Evolutionary conservation across 2,113 vertebrate species (phyloP).

Genomic region (Triplophysa dalaica): DNA sequence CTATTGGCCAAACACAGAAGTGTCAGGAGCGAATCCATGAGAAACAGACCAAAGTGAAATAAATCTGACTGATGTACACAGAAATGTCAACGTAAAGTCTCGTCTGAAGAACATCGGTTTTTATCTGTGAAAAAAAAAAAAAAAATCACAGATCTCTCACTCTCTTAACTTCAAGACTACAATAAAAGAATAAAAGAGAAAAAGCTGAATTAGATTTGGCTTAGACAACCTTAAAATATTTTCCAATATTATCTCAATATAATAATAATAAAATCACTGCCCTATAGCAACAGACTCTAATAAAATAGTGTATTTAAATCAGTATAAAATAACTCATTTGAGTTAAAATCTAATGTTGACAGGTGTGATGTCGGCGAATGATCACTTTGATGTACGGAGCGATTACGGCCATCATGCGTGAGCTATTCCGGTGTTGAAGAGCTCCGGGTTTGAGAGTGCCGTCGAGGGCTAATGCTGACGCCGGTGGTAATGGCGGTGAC

Average conservation of each 20-base stretch:
- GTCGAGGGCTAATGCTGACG: conserved; percentile 73
- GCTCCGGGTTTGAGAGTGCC: conserved; percentile 9
- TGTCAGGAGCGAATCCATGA: neutral
- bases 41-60: too few relatives aligned
- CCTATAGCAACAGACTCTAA: too few relatives aligned
- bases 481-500: conserved; percentile 68
- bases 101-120: neutral
- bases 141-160: too few relatives aligned
- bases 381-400: neutral
- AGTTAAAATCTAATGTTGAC: neutral
- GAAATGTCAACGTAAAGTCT: neutral
- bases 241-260: too few relatives aligned
- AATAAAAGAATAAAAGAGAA: too few relatives aligned
- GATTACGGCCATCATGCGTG: conserved; percentile 7
- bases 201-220: too few relatives aligned
- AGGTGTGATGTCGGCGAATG: neutral
- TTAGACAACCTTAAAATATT: too few relatives aligned
- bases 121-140: too few relatives aligned
- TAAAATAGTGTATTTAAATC: neutral
- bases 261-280: too few relatives aligned
- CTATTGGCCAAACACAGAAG: conserved; percentile 65
- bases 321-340: neutral
- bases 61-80: too few relatives aligned
- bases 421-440: conserved; percentile 9
- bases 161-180: too few relatives aligned